These are phyloP conservation scores for Phania funesta DNA, from an alignment of 2,888 invertebrate genomes.

Conservation along the genomic window DNA sequence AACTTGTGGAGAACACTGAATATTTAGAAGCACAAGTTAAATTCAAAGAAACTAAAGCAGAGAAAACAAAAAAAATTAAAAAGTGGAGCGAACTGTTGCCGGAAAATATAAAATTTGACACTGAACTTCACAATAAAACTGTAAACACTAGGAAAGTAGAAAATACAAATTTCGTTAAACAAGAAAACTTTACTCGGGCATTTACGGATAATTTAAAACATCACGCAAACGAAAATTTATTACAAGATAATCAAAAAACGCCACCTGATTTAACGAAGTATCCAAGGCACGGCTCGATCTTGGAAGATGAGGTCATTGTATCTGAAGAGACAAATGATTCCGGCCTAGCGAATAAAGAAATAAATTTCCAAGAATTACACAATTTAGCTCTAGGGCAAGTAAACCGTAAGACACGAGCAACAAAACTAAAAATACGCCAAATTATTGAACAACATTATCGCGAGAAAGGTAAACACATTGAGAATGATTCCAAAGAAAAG, in stretches of 20 bases:
- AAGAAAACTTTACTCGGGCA: slow-evolving; percentile 29
- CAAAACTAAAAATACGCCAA: slow-evolving; percentile 76
- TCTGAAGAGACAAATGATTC: slow-evolving; percentile 34
- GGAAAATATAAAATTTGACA: not conserved
- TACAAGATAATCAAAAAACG: not conserved
- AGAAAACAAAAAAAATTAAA: not conserved
- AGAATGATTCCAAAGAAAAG: slow-evolving; percentile 73
- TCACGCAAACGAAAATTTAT: not conserved
- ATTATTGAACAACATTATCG: slow-evolving; percentile 78
- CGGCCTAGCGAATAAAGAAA: slow-evolving; percentile 73
- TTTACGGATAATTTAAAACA: not conserved
- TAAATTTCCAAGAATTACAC: slow-evolving; percentile 77
- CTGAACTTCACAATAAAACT: not conserved
- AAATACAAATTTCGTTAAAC: not conserved
- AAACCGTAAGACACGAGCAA: slow-evolving; percentile 74
- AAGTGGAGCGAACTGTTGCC: not conserved
- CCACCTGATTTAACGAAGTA: not conserved
- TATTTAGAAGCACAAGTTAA: not conserved
- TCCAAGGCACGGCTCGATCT: slow-evolving; percentile 1
- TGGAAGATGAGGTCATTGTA: slow-evolving; percentile 72
- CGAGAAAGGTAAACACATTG: slow-evolving; percentile 76
- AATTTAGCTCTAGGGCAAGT: slow-evolving; percentile 76
- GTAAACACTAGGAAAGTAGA: not conserved
- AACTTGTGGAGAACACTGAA: not conserved
- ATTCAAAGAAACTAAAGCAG: not conserved